Conservation (phyloP, 2,888 invertebrate genomes). For the Eledona agricola region DNA sequence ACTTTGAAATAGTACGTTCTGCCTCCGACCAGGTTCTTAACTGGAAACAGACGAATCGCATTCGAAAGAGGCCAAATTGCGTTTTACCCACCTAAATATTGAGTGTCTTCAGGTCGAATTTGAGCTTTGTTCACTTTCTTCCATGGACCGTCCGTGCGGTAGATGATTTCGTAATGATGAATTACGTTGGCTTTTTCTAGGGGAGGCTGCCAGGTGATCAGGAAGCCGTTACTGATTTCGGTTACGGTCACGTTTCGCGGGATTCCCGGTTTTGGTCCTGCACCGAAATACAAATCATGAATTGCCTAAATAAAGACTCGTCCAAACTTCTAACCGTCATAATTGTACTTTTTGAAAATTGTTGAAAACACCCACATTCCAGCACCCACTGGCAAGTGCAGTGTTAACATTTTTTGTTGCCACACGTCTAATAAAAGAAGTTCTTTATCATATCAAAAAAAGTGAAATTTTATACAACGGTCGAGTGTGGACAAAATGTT, state of each 20-base stretch:
- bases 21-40: constrained; percentile 90
- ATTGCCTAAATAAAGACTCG: too few relatives aligned
- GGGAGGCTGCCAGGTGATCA: constrained; percentile 92
- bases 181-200: constrained; percentile 73
- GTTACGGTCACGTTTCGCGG: constrained; percentile 91
- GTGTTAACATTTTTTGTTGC: too few relatives aligned
- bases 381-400: too few relatives aligned
- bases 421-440: too few relatives aligned
- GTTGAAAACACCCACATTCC: too few relatives aligned
- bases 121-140: constrained; percentile 87
- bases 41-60: constrained; percentile 64
- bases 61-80: background rate
- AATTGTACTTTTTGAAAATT: too few relatives aligned
- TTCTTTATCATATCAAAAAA: too few relatives aligned
- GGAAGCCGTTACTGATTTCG: constrained; percentile 88
- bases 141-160: constrained; percentile 89
- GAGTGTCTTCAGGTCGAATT: constrained; percentile 89
- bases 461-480: too few relatives aligned
- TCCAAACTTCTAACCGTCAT: too few relatives aligned
- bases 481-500: too few relatives aligned
- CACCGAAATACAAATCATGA: too few relatives aligned
- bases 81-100: constrained; percentile 75
- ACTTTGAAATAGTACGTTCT: constrained; percentile 93
- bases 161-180: constrained; percentile 71
- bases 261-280: constrained; percentile 93